phyloP scores from a whole-genome alignment of 2,888 invertebrate species.

The Drosophila eohydei region DNA sequence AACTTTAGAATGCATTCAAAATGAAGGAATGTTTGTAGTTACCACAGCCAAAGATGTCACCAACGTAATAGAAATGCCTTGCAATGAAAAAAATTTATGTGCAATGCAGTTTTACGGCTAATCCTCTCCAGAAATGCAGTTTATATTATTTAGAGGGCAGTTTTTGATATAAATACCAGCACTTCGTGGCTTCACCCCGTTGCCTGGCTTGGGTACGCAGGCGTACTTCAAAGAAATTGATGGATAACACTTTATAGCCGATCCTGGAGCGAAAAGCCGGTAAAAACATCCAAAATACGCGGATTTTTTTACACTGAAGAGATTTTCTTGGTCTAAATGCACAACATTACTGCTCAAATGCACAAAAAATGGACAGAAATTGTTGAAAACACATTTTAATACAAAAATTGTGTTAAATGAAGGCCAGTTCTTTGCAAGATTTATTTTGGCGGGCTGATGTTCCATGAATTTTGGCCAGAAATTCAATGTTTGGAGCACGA shows the following conservation, averaged over 20 bases:
- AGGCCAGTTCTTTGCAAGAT: conserved; percentile 12
- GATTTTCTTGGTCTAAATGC: conserved; percentile 18
- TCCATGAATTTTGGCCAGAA: conserved; percentile 49
- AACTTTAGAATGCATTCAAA: neutral
- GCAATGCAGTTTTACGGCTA: neutral
- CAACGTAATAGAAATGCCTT: neutral
- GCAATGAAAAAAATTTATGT: neutral
- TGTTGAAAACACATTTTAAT: conserved; percentile 13
- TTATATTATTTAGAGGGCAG: neutral
- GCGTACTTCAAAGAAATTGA: neutral
- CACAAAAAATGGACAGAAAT: neutral
- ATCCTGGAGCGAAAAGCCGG: conserved; percentile 43
- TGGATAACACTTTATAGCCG: conserved; percentile 1
- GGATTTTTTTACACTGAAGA: conserved; percentile 13
- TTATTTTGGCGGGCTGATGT: conserved; percentile 56
- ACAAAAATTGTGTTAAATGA: conserved; percentile 14
- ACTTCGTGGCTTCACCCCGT: neutral
- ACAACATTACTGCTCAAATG: conserved; percentile 10
- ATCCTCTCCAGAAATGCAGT: conserved; percentile 70
- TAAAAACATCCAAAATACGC: conserved; percentile 25
- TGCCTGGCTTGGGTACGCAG: conserved; percentile 7
- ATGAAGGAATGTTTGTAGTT: neutral
- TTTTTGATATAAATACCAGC: conserved; percentile 3
- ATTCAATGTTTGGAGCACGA: conserved; percentile 45
- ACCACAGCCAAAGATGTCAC: neutral